Base-by-base conservation (phyloP, 2,888 invertebrate genomes). In the Cerceris rybyensis region DNA sequence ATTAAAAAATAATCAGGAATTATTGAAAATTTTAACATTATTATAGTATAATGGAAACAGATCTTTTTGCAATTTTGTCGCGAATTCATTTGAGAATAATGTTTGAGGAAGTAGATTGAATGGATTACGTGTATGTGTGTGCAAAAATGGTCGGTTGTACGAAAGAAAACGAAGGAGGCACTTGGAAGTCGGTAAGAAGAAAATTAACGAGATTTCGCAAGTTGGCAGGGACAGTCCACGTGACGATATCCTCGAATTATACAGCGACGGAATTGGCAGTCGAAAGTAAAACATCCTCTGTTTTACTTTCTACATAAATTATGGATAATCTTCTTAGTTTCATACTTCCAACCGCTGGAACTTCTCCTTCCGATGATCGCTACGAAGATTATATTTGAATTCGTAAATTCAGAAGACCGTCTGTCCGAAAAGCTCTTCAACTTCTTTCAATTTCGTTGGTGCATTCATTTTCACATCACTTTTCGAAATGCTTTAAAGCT, bases 271-370 rank as follows among this genome's bases (percentile, higher is more conserved):
- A 68, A 63, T 70, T 63, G 67, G 41, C 70, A 60, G 81, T 71
- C 65, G 28, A 28, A 28, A 28, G 28, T 28, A 28, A 28, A 28
- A 28, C 81, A 76, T 71, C 77, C 83, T 85, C 83, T 83, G 85
- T 85, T 85, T 83, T 77, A 80, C 75, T 85, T 83, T 78, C 74
- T 83, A 85, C 85, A 85, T 85, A 85, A 85, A 85, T 85, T 85
- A 85, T 78, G 85, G 79, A 85, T 85, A 85, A 85, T 85, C 85
- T 80, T 69, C 78, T 83, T 81, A 83, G 72, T 81, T 76, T 75
- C 80, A 58, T 71, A 64, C 64, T 68, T 65, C 70, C 67, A 28
- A 50, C 16, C 49, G 64, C 55, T 11, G 55, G 63, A 83, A 83
- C 75, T 83, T 78, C 70, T 68, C 41, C 58, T 69, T 67, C 66